Evolutionary conservation across 2,888 invertebrate genomes (phyloP).

Genomic region (Aethes cnicana): DNA sequence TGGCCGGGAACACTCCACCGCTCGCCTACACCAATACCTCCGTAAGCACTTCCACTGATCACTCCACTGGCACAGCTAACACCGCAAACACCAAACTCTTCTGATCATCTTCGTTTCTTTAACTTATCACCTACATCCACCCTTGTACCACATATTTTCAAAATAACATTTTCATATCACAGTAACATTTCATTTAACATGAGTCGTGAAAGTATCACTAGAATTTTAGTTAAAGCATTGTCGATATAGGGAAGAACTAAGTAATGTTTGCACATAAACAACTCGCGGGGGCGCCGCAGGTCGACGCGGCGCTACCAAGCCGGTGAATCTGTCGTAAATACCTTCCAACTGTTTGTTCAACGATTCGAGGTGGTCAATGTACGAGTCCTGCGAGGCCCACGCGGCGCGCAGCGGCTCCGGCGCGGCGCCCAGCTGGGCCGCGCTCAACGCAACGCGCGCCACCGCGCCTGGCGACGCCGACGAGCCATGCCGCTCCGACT

Average conservation of each 20-base stretch:
- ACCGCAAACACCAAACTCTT: conserved; percentile 59
- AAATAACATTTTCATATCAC: conserved; percentile 69
- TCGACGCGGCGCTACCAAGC: conserved; percentile 74
- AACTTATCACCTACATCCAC: conserved; percentile 74
- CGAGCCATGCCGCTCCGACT: conserved; percentile 73
- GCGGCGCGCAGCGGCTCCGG: conserved; percentile 85
- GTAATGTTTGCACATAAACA: conserved; percentile 57
- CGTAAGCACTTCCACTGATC: conserved; percentile 59
- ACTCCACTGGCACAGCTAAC: conserved; percentile 65
- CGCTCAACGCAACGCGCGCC: conserved; percentile 84
- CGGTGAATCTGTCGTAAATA: conserved; percentile 82
- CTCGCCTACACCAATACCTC: conserved; percentile 18
- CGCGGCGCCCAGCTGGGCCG: conserved; percentile 85
- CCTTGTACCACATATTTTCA: conserved; percentile 68
- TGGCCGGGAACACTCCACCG: conserved; percentile 38
- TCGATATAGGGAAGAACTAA: conserved; percentile 73
- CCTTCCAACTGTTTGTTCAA: conserved; percentile 90
- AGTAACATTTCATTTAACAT: conserved; percentile 60
- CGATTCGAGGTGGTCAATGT: conserved; percentile 88
- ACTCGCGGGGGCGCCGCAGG: conserved; percentile 58
- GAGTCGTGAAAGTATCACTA: conserved; percentile 70
- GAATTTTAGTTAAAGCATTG: conserved; percentile 80
- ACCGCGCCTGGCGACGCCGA: conserved; percentile 72
- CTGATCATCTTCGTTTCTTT: conserved; percentile 51
- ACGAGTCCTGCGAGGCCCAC: conserved; percentile 89